Conservation (phyloP, 2,113 vertebrate species). For the Potamarius usumacintae region DNA sequence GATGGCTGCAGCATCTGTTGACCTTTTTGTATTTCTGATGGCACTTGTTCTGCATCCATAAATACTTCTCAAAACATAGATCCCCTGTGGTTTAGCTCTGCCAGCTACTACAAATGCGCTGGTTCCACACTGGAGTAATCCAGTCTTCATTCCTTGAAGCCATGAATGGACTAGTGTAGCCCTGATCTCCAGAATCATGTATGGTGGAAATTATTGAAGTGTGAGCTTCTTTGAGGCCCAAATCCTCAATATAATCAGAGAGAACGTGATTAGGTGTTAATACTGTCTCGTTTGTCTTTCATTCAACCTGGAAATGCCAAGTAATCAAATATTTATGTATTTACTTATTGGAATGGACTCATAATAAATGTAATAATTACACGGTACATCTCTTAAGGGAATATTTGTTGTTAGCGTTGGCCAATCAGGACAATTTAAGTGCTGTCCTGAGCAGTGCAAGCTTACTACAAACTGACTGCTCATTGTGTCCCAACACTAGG, state of each 20-base stretch:
- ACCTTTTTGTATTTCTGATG: not conserved
- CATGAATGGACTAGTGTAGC: not conserved
- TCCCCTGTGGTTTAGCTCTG: not conserved
- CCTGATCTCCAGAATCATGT: not conserved
- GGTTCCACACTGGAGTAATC: not conserved
- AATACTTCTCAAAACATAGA: not conserved
- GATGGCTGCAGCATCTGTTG: not conserved
- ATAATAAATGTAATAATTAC: not conserved
- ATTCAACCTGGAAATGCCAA: not conserved
- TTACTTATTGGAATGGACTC: not conserved
- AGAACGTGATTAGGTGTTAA: not conserved
- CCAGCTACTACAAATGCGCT: not conserved
- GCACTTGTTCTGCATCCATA: not conserved
- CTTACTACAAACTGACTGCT: slow-evolving; percentile 38
- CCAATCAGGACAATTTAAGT: slow-evolving; percentile 23
- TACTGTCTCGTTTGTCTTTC: not conserved
- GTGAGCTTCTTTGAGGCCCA: not conserved
- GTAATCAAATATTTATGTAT: not conserved
- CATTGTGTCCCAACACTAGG: slow-evolving; percentile 62
- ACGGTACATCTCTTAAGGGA: not conserved
- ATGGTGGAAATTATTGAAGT: not conserved
- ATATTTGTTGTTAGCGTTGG: not conserved
- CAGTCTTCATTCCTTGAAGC: not conserved
- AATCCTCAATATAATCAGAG: not conserved
- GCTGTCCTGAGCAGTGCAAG: slow-evolving; percentile 22